phyloP scores from a whole-genome alignment of 1,140 invertebrate species.

The Aphis gossypii region DNA sequence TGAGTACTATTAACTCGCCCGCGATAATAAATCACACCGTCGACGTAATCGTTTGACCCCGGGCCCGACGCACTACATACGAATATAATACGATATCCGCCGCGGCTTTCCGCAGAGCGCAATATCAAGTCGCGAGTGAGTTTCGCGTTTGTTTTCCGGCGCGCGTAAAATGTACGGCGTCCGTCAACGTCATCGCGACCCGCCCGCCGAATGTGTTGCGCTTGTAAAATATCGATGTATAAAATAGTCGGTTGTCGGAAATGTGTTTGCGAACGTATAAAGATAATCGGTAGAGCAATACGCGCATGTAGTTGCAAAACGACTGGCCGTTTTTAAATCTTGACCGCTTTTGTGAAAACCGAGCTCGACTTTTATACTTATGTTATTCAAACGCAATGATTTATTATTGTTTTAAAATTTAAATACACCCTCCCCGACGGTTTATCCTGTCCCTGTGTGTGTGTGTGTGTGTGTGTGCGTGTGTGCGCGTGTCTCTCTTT shows the following conservation, averaged over 20 bases:
- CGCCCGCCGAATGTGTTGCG: no score
- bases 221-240: neutral
- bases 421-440: neutral
- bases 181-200: neutral
- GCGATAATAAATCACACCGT: conserved; percentile 6
- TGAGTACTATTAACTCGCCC: neutral
- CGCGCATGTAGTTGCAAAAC: neutral
- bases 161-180: no score
- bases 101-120: no score
- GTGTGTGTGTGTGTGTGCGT: no score
- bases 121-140: no score
- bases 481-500: neutral
- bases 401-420: conserved; percentile 21
- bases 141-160: neutral
- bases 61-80: neutral
- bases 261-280: neutral
- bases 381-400: neutral
- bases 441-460: neutral
- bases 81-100: neutral
- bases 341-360: neutral
- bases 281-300: neutral
- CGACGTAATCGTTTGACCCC: neutral
- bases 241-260: neutral
- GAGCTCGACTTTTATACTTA: neutral
- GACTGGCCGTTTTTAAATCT: neutral